Base-by-base conservation (phyloP, 2,888 invertebrate species). In the Mythimna loreyi region DNA sequence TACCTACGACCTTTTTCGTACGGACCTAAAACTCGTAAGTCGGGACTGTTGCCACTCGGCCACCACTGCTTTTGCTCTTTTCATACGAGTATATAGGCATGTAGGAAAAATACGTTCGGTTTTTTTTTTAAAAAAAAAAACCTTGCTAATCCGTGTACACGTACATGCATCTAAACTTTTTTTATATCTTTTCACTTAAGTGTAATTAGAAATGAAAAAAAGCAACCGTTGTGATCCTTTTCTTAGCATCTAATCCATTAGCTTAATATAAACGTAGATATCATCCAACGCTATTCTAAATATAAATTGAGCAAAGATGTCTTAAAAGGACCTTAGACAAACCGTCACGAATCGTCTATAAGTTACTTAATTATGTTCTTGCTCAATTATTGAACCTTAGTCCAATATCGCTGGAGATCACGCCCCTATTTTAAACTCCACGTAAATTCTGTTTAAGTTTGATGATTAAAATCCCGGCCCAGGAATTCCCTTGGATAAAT, bases 401-500 rank as follows among this genome's bases (percentile, higher is more conserved):
- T 57, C 45, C 66, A 60, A 69, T 74, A 74, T 53, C n/a, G 50
- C 19, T 52, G 50, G 36, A 72, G 72, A 72, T 78, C 72, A 69
- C 33, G 57, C 70, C 61, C 56, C 66, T 62, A 68, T 67, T 80
- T 83, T 62, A 71, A 82, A 68, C 64, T 67, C 63, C 50, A 59
- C 68, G 72, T 83, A 75, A 83, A 78, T 81, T 78, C 67, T 60
- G 63, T 66, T 74, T 81, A 75, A 78, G 73, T 75, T 75, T 75
- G 66, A 83, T 81, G 75, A 81, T 83, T 75, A 75, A 82, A 75
- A 69, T 75, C 67, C 73, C 36, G 21, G 63, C 59, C 58, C 33
- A 61, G 58, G 52, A 72, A 72, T 68, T 80, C 61, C 55, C 71
- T 71, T 58, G 50, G 57, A 56, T 61, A 52, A 40, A 72, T 72